Evolutionary conservation across 2,797 vertebrate species (phyloP).

Genomic region (Enteromius paludinosus): DNA sequence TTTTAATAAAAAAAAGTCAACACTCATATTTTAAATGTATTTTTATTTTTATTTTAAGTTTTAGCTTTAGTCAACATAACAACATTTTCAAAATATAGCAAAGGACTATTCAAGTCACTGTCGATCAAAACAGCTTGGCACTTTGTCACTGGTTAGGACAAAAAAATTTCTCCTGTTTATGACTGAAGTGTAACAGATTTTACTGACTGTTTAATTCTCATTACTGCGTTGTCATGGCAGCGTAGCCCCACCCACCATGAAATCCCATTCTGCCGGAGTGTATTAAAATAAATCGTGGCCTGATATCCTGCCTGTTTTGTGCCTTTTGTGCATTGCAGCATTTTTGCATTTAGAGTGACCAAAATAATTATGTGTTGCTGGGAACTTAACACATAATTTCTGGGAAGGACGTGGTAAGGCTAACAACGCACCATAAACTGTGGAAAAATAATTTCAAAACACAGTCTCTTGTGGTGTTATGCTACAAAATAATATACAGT

Average conservation of each 20-base stretch:
- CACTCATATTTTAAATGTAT: neutral
- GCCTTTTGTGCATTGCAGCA: neutral
- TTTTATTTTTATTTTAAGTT: neutral
- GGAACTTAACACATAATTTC: neutral
- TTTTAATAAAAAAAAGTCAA: neutral
- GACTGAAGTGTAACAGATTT: constrained; percentile 6
- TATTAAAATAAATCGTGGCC: neutral
- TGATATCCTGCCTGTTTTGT: neutral
- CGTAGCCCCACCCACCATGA: neutral
- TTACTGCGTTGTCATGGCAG: neutral
- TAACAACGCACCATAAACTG: neutral
- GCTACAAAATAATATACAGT: constrained; percentile 13
- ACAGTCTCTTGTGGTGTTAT: constrained; percentile 7
- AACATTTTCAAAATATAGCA: neutral
- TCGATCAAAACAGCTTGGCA: neutral
- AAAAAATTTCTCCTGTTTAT: neutral
- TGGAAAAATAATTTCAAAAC: neutral
- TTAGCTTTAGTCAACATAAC: neutral
- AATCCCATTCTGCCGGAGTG: neutral
- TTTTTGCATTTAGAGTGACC: constrained; percentile 15
- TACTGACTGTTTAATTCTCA: neutral
- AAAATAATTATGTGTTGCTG: constrained; percentile 20
- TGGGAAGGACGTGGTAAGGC: neutral
- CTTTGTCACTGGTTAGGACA: neutral
- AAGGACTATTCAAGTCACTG: neutral